phyloP scores from a whole-genome alignment of 2,888 invertebrate genomes.

The Seladonia tumulorum region DNA sequence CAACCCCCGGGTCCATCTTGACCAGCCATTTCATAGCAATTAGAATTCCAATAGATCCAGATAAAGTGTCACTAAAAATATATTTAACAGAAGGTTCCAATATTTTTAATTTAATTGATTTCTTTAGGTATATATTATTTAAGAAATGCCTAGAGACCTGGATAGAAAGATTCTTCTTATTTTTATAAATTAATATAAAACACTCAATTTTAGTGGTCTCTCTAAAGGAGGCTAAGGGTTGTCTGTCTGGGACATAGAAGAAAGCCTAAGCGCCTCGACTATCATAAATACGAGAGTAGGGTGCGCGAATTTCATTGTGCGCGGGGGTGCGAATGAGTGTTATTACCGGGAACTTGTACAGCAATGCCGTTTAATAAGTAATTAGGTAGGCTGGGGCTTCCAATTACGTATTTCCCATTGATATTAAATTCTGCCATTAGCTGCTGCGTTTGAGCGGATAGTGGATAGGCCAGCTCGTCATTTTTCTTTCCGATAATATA shows the following conservation, averaged over 20 bases:
- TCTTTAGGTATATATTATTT: too few species aligned
- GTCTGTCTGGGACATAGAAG: slow-evolving; percentile 2
- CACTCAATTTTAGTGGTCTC: too few species aligned
- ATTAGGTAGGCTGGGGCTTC: neutral
- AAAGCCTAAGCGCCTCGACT: neutral
- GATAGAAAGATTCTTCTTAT: too few species aligned
- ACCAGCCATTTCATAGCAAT: too few species aligned
- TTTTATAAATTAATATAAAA: too few species aligned
- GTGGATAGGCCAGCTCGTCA: too few species aligned
- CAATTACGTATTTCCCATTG: slow-evolving; percentile 1
- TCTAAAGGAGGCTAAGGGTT: neutral
- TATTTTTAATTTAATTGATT: too few species aligned
- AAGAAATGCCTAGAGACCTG: too few species aligned
- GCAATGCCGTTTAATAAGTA: slow-evolving; percentile 1
- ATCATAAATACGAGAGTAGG: slow-evolving; percentile 11
- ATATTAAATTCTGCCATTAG: neutral
- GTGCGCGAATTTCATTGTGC: slow-evolving; percentile 6
- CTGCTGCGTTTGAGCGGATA: neutral
- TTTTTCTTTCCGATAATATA: neutral
- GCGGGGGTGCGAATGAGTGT: slow-evolving; percentile 11
- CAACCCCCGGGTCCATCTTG: too few species aligned
- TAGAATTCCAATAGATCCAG: too few species aligned
- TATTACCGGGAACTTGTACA: slow-evolving; percentile 15
- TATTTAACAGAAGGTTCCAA: too few species aligned
- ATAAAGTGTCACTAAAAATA: too few species aligned